Evolutionary conservation across 2,797 vertebrate species (phyloP), one percentile per base, ranked within the genome.

Genomic region (Coregonus suidteri): DNA sequence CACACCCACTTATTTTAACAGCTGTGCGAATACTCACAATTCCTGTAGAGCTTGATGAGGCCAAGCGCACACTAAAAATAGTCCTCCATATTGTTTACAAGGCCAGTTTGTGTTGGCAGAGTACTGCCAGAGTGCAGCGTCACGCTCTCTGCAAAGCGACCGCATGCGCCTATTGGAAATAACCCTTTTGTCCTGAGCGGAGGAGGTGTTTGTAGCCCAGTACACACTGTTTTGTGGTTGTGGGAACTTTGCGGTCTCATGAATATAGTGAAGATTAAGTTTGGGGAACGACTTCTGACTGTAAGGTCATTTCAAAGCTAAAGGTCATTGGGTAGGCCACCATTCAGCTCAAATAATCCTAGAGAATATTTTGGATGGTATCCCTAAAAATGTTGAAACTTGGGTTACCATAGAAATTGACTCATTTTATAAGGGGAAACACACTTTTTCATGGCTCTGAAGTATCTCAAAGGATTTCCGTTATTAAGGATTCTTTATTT

Each of bases 11-110:
- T 62, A 79, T 81, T 76, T 71, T 81, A 79, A 83, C 75, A 70
- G 67, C 70, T 4, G 67, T 3, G 69, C 47, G 73, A 85, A 80
- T 76, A 20, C 74, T 78, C 75, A 77, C 75, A 85, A 64, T 90
- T 89, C 87, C 76, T 77, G 2, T 47, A 47, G 41, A 11, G 13
- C 59, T 18, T 13, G 62, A 77, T 79, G 65, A 91, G 83, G 88
- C 83, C 88, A 87, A 88, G 79, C 78, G 81, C 82, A 84, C 80
- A 74, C 86, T 90, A 88, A 91, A 91, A 92, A 90, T 89, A 88
- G 25, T 76, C 76, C 4, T 82, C 73, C 66, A 59, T 88, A 82
- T 88, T 90, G 91, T 89, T 91, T 88, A 89, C 86, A 83, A 83
- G 86, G 85, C 76, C 73, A 73, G 81, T 88, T 74, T 85, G 85